phyloP scores from a whole-genome alignment of 2,113 vertebrate species.

The Macrotis lagotis region DNA sequence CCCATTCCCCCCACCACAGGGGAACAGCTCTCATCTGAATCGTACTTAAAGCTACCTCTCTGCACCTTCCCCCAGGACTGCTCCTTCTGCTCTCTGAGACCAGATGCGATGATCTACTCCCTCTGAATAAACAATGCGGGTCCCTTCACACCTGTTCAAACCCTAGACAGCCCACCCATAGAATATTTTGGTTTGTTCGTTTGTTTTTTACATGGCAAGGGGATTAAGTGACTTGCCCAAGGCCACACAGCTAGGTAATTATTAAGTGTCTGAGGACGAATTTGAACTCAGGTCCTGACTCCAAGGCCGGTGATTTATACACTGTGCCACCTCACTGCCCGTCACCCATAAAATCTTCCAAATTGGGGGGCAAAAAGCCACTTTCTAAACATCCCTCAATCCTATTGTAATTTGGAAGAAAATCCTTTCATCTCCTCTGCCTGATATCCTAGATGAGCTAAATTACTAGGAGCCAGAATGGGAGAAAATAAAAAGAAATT shows the following conservation, averaged over 20 bases:
- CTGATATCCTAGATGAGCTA: background rate
- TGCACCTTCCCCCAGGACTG: too few relatives aligned
- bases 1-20: too few relatives aligned
- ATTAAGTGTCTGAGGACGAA: too few relatives aligned
- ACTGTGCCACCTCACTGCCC: too few relatives aligned
- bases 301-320: too few relatives aligned
- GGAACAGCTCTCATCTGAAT: too few relatives aligned
- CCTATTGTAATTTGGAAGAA: background rate
- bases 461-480: background rate
- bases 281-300: too few relatives aligned
- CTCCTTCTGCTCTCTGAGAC: background rate
- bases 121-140: background rate
- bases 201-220: too few relatives aligned
- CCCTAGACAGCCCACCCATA: background rate
- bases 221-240: too few relatives aligned
- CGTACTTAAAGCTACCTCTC: too few relatives aligned
- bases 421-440: background rate
- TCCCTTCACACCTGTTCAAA: background rate
- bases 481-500: background rate
- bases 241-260: too few relatives aligned
- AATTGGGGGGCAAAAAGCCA: background rate
- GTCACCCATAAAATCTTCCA: too few relatives aligned
- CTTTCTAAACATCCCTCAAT: background rate
- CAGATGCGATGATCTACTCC: background rate
- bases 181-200: background rate